Conservation (phyloP, 2,888 invertebrate species). For the Leptura quadrifasciata region DNA sequence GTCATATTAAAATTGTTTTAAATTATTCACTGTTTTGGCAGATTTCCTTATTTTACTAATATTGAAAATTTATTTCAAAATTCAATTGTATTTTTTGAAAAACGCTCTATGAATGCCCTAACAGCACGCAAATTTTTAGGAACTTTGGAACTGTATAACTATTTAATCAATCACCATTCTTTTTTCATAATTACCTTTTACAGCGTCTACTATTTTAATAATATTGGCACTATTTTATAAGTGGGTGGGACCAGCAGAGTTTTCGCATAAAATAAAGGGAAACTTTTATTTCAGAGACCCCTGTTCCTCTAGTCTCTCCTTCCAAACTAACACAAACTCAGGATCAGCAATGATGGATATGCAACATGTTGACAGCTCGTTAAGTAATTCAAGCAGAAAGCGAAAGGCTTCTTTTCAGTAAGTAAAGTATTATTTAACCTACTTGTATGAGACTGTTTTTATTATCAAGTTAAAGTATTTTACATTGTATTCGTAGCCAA, state of each 20-base stretch:
- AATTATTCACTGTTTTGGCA: too few species aligned
- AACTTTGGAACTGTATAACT: too few species aligned
- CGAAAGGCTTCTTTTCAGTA: constrained; percentile 75
- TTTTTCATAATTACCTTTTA: too few species aligned
- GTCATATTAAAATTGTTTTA: too few species aligned
- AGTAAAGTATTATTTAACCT: constrained; percentile 65
- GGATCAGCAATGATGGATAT: constrained; percentile 65
- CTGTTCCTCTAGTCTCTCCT: constrained; percentile 65
- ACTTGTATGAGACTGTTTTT: not conserved
- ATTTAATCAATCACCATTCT: too few species aligned
- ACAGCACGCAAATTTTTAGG: too few species aligned
- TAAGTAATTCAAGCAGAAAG: constrained; percentile 69
- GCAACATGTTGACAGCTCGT: constrained; percentile 66
- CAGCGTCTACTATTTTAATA: too few species aligned
- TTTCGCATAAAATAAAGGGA: not conserved
- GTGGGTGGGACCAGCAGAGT: not conserved
- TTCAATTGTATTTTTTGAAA: too few species aligned
- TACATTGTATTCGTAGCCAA: not conserved
- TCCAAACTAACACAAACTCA: constrained; percentile 61
- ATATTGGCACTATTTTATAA: not conserved
- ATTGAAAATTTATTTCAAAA: too few species aligned
- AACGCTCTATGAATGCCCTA: too few species aligned
- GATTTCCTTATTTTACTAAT: too few species aligned
- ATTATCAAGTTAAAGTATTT: not conserved
- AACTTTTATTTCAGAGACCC: constrained; percentile 64